Evolutionary conservation across 2,113 vertebrate species (phyloP).

Genomic region (Oryzias javanicus): DNA sequence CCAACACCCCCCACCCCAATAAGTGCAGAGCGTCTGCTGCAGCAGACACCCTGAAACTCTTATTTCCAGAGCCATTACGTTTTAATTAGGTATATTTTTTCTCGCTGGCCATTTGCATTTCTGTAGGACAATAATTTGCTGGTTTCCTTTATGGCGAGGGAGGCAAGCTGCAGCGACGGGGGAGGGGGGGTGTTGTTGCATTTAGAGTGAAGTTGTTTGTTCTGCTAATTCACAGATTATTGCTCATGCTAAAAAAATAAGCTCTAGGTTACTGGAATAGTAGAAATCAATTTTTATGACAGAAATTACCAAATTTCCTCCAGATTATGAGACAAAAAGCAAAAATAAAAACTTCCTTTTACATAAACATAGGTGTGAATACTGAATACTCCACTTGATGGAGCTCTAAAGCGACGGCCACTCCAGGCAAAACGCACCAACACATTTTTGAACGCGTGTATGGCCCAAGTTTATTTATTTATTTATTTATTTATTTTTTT

Average conservation of each 20-base stretch:
- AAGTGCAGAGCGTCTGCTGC: background rate
- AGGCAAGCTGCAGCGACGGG: no score
- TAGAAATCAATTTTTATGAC: background rate
- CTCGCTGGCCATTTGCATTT: background rate
- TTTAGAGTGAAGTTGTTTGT: background rate
- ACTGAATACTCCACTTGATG: no score
- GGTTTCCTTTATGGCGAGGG: background rate
- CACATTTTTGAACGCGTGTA: no score
- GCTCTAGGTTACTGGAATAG: background rate
- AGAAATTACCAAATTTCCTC: no score
- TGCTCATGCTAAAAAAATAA: background rate
- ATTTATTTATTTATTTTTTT: no score
- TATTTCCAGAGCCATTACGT: background rate
- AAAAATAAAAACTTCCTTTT: no score
- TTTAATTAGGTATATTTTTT: background rate
- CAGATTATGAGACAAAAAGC: no score
- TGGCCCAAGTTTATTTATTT: no score
- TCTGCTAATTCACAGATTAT: background rate
- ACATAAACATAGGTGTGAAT: no score
- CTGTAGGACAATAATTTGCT: background rate
- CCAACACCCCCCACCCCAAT: slow-evolving; percentile 1
- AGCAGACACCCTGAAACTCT: background rate
- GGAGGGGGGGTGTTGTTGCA: background rate
- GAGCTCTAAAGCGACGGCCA: no score
- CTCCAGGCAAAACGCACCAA: no score